Conservation (phyloP, 2,113 vertebrate species). For the Aviceda subcristata region DNA sequence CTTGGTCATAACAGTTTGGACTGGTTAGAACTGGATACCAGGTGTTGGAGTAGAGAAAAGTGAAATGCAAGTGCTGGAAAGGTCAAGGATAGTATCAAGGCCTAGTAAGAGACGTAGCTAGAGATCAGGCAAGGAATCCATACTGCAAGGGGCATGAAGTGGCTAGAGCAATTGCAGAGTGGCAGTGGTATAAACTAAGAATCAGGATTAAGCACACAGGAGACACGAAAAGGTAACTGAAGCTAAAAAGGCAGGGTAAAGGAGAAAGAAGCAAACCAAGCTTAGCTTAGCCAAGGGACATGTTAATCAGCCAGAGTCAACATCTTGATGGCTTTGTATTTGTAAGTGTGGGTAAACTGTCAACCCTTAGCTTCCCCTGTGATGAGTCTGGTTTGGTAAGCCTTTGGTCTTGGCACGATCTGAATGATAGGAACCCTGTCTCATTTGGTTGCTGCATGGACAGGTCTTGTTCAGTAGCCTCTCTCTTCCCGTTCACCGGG, state of each 20-base stretch:
- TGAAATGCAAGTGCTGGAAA: neutral
- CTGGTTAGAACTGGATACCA: neutral
- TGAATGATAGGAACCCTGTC: neutral
- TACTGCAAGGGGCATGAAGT: neutral
- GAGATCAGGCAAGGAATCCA: neutral
- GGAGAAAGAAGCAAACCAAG: neutral
- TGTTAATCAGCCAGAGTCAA: neutral
- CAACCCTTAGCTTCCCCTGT: neutral
- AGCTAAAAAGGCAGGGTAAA: neutral
- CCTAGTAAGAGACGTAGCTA: neutral
- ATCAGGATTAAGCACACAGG: neutral
- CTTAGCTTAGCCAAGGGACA: neutral
- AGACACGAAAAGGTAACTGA: neutral
- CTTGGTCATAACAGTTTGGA: neutral
- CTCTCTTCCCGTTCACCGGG: neutral
- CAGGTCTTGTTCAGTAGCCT: neutral
- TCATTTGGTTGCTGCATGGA: neutral
- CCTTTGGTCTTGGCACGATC: neutral
- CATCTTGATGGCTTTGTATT: neutral
- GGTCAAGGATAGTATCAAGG: neutral
- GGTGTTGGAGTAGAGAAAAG: neutral
- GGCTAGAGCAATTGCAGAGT: neutral
- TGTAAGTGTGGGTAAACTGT: neutral
- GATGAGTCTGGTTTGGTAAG: neutral
- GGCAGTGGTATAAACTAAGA: neutral